A percentile compares a stretch with the other conserved stretches of the same genome.
Conservation (phyloP, 1,140 invertebrate species). For the Drosophila jambulina region DNA sequence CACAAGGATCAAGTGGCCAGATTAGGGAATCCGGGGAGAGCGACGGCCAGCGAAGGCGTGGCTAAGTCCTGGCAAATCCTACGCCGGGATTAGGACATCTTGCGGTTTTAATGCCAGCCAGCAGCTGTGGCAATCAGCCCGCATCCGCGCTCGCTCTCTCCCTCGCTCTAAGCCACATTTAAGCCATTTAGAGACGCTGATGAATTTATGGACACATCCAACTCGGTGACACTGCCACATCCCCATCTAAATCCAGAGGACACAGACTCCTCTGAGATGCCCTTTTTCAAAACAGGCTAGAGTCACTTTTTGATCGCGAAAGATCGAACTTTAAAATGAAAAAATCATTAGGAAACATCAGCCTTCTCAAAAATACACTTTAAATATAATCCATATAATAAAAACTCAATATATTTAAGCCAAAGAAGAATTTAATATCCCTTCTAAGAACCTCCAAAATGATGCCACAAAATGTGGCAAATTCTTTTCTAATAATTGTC, state of each 20-base stretch:
- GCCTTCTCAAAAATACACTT: background rate
- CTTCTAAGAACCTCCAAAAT: background rate
- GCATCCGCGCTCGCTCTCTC: background rate
- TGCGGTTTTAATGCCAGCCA: slow-evolving; percentile 70
- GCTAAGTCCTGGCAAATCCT: slow-evolving; percentile 62
- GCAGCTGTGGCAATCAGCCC: slow-evolving; percentile 13
- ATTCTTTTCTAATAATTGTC: background rate
- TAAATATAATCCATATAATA: no score
- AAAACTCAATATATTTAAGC: no score
- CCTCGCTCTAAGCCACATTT: slow-evolving; percentile 40
- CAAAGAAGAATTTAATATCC: no score
- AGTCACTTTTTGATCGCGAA: background rate
- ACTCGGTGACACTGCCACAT: slow-evolving; percentile 32
- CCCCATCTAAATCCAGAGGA: background rate
- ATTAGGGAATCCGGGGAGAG: slow-evolving; percentile 18
- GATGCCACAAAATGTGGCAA: background rate
- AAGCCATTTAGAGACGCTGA: slow-evolving; percentile 77
- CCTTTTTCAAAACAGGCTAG: background rate
- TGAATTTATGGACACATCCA: slow-evolving; percentile 72
- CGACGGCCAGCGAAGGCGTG: slow-evolving; percentile 44
- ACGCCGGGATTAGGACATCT: slow-evolving; percentile 65
- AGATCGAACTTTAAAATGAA: no score
- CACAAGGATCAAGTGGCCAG: slow-evolving; percentile 35
- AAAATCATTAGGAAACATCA: background rate
- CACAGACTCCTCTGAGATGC: background rate